A percentile compares a stretch with the other conserved stretches of the same genome.
These are phyloP conservation scores for Drosophila biarmipes DNA, from an alignment of 1,140 invertebrate species.

Conservation along the genomic window DNA sequence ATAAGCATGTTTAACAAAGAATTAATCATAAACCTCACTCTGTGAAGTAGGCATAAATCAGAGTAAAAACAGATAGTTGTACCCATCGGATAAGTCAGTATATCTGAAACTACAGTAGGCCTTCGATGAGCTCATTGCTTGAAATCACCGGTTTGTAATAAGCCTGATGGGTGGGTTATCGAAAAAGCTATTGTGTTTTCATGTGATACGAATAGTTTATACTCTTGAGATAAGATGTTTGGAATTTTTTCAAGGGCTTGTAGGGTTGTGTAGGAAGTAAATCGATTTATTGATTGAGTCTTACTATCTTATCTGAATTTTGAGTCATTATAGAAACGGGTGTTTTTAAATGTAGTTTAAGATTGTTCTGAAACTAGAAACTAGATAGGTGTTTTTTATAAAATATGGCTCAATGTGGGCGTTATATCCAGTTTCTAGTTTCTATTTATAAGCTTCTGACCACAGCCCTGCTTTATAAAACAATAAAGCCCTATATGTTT, in stretches of 20 bases:
- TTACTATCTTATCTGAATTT: neutral
- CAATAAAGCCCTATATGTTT: neutral
- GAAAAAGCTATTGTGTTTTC: neutral
- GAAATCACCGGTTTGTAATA: slow-evolving; percentile 8
- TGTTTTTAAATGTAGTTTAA: neutral
- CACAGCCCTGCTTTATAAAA: neutral
- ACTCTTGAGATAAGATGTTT: slow-evolving; percentile 7
- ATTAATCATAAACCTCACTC: slow-evolving; percentile 8
- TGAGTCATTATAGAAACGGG: neutral
- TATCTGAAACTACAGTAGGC: neutral
- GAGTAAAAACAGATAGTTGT: neutral
- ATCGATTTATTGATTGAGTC: neutral
- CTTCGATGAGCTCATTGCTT: slow-evolving; percentile 24
- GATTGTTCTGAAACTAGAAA: no score
- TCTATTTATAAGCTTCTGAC: no score
- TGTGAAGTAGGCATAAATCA: neutral
- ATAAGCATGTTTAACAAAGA: slow-evolving; percentile 27
- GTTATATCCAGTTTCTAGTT: slow-evolving; percentile 3
- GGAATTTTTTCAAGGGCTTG: slow-evolving; percentile 9
- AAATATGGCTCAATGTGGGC: neutral
- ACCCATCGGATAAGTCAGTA: neutral
- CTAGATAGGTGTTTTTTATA: neutral
- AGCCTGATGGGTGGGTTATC: neutral
- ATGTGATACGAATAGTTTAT: neutral
- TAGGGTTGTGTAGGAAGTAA: neutral